Evolutionary conservation across 2,797 vertebrate genomes (phyloP).

Genomic region (Typhlichthys eigenmanni): DNA sequence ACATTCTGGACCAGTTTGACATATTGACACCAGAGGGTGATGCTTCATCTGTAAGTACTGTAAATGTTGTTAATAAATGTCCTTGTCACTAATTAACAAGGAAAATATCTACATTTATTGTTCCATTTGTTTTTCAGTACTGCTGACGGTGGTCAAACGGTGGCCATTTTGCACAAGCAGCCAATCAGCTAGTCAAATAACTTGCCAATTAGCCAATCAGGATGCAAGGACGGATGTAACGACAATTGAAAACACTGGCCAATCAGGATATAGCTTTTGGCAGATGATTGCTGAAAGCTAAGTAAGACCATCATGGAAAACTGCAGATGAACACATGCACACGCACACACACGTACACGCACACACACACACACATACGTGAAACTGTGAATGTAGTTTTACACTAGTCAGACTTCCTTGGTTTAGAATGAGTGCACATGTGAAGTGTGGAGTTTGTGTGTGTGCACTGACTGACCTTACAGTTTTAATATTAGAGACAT

Average conservation of each 20-base stretch:
- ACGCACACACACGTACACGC: background rate
- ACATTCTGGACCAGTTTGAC: constrained; percentile 68
- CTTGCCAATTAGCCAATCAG: background rate
- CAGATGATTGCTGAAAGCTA: background rate
- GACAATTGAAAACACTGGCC: constrained; percentile 18
- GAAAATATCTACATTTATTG: background rate
- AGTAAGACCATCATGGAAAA: background rate
- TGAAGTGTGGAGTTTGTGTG: background rate
- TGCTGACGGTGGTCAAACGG: constrained; percentile 53
- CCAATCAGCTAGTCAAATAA: constrained; percentile 2
- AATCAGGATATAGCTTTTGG: too few relatives aligned
- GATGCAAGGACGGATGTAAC: background rate
- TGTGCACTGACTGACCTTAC: constrained; percentile 10
- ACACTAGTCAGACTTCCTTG: background rate
- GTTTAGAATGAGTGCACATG: too few relatives aligned
- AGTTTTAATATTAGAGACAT: too few relatives aligned
- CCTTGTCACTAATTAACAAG: background rate
- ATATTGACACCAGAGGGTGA: constrained; percentile 64
- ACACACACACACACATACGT: constrained; percentile 2
- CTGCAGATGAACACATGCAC: background rate
- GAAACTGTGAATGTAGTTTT: constrained; percentile 83
- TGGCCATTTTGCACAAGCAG: constrained; percentile 18
- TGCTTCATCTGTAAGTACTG: constrained; percentile 52
- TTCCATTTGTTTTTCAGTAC: constrained; percentile 41
- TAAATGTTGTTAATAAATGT: background rate